These are phyloP conservation scores for Catagonus wagneri DNA, from an alignment of 2,113 vertebrate genomes.

Conservation along the genomic window DNA sequence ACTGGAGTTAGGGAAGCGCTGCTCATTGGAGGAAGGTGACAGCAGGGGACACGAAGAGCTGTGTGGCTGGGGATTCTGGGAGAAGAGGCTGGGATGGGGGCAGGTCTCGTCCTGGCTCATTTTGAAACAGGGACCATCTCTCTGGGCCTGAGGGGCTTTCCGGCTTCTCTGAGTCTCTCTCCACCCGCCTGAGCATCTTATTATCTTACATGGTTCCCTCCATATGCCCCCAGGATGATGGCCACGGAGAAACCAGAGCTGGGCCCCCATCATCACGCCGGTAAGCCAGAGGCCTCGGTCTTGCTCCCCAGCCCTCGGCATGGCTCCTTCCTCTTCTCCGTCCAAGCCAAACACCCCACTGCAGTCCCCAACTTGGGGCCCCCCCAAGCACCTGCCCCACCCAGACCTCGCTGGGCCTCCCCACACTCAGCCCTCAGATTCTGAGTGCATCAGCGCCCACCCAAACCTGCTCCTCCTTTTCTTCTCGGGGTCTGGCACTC, in stretches of 20 bases:
- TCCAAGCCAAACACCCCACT: background rate
- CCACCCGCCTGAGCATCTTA: background rate
- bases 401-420: background rate
- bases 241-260: constrained; percentile 8
- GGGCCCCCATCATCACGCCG: background rate
- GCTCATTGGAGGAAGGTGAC: accelerated
- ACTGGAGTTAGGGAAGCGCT: background rate
- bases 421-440: background rate
- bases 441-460: accelerated
- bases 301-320: accelerated
- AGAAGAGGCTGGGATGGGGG: background rate
- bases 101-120: background rate
- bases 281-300: background rate
- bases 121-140: background rate
- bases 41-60: background rate
- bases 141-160: background rate
- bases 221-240: background rate
- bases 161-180: background rate
- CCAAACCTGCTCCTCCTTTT: background rate
- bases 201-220: background rate
- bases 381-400: too few species aligned
- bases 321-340: background rate
- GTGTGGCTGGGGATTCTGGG: background rate
- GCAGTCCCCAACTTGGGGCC: background rate
- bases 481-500: background rate